phyloP scores from a whole-genome alignment of 1,140 invertebrate species.

The Microplitis mediator region DNA sequence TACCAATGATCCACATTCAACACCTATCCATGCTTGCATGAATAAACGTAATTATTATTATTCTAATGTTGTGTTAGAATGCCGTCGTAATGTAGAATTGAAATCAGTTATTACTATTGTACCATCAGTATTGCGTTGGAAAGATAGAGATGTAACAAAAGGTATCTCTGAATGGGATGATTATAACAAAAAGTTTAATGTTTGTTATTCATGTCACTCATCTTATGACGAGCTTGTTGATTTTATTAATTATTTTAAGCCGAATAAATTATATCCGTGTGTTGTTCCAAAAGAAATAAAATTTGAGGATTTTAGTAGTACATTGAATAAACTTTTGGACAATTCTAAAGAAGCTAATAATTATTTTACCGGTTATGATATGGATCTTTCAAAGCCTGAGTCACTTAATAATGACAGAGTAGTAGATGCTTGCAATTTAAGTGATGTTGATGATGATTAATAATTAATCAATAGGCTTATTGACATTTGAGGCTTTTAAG shows the following conservation, averaged over 20 bases:
- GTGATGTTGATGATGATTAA: slow-evolving; percentile 40
- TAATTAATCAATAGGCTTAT: background rate
- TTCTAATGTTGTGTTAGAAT: slow-evolving; percentile 31
- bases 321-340: slow-evolving; percentile 36
- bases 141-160: slow-evolving; percentile 40
- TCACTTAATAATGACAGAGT: slow-evolving; percentile 24
- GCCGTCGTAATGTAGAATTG: slow-evolving; percentile 34
- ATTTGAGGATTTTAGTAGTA: slow-evolving; percentile 13
- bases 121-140: slow-evolving; percentile 65
- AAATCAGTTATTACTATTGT: slow-evolving; percentile 55
- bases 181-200: slow-evolving; percentile 51
- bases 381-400: slow-evolving; percentile 28
- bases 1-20: slow-evolving; percentile 47
- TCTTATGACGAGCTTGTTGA: slow-evolving; percentile 65
- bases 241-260: slow-evolving; percentile 64
- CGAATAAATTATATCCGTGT: slow-evolving; percentile 62
- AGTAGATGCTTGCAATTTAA: slow-evolving; percentile 38
- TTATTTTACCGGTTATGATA: slow-evolving; percentile 4
- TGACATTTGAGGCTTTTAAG: no score
- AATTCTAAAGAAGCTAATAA: background rate
- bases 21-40: slow-evolving; percentile 60
- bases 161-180: slow-evolving; percentile 46
- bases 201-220: slow-evolving; percentile 71
- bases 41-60: slow-evolving; percentile 29
- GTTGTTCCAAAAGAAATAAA: slow-evolving; percentile 47